These are phyloP conservation scores for Gymnoscelis rufifasciata DNA, from an alignment of 2,888 invertebrate genomes.

Conservation along the genomic window DNA sequence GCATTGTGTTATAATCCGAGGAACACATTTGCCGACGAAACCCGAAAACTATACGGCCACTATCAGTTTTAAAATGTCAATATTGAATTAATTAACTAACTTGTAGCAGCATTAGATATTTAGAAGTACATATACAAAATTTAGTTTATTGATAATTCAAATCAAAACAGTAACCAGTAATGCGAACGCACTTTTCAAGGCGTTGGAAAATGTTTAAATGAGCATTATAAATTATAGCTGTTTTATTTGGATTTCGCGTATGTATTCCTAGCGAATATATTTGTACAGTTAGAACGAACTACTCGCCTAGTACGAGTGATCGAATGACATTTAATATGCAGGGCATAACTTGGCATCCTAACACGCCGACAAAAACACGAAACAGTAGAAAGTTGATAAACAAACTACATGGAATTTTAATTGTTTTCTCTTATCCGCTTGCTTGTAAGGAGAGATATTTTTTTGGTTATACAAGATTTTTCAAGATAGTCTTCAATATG, in stretches of 20 bases:
- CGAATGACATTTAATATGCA: conserved; percentile 14
- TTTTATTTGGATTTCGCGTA: no score
- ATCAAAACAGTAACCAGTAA: no score
- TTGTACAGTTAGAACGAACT: conserved; percentile 8
- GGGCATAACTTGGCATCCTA: conserved; percentile 15
- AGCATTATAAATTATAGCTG: no score
- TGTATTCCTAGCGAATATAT: background rate
- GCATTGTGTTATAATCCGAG: conserved; percentile 4
- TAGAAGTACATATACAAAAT: no score
- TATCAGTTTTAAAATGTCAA: background rate
- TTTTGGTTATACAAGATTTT: background rate
- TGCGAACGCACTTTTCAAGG: no score
- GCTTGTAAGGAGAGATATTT: background rate
- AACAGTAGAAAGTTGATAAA: conserved; percentile 29
- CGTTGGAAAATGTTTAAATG: no score
- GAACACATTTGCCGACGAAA: background rate
- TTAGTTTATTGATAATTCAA: no score
- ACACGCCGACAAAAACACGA: conserved; percentile 20
- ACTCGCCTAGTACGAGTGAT: background rate
- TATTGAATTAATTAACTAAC: no score
- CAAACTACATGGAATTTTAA: conserved; percentile 25
- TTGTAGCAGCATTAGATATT: no score
- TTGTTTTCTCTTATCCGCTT: conserved; percentile 8
- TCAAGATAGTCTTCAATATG: background rate
- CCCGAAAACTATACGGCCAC: background rate